These are phyloP conservation scores for Odontesthes bonariensis DNA, from an alignment of 2,113 vertebrate species.

Conservation along the genomic window DNA sequence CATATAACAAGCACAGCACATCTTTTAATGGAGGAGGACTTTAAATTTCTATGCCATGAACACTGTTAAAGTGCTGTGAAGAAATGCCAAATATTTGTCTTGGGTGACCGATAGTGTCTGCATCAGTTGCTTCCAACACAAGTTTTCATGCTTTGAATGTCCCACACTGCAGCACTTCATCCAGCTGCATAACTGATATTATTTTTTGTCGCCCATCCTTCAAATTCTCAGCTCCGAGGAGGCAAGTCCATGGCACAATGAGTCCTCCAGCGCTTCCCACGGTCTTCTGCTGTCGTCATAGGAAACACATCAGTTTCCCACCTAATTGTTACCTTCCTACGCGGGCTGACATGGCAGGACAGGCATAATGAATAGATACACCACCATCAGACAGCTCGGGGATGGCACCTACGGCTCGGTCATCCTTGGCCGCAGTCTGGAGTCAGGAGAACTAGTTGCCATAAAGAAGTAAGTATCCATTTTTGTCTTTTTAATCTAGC, in stretches of 20 bases:
- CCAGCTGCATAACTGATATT: not conserved
- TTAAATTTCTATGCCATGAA: not conserved
- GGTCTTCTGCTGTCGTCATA: slow-evolving; percentile 88
- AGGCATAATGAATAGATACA: slow-evolving; percentile 94
- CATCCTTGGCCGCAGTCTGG: slow-evolving; percentile 92
- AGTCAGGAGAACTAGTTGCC: slow-evolving; percentile 95
- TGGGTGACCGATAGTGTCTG: not conserved
- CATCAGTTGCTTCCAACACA: not conserved
- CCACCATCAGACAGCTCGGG: slow-evolving; percentile 93
- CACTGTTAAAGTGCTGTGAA: not conserved
- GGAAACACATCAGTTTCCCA: slow-evolving; percentile 73
- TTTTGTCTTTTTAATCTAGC: not conserved
- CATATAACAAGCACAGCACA: too few relatives aligned
- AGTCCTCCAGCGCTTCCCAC: slow-evolving; percentile 83
- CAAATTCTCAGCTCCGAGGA: slow-evolving; percentile 62
- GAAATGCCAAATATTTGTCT: not conserved
- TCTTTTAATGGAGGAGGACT: too few relatives aligned
- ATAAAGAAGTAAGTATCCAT: slow-evolving; percentile 92
- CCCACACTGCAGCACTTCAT: not conserved
- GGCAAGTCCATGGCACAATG: slow-evolving; percentile 87
- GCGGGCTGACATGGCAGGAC: slow-evolving; percentile 76
- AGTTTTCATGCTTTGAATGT: not conserved
- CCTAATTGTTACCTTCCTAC: slow-evolving; percentile 35
- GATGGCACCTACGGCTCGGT: slow-evolving; percentile 97
- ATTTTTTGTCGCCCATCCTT: not conserved